Conservation (phyloP, 2,113 vertebrate species). For the Gymnorhina tibicen region DNA sequence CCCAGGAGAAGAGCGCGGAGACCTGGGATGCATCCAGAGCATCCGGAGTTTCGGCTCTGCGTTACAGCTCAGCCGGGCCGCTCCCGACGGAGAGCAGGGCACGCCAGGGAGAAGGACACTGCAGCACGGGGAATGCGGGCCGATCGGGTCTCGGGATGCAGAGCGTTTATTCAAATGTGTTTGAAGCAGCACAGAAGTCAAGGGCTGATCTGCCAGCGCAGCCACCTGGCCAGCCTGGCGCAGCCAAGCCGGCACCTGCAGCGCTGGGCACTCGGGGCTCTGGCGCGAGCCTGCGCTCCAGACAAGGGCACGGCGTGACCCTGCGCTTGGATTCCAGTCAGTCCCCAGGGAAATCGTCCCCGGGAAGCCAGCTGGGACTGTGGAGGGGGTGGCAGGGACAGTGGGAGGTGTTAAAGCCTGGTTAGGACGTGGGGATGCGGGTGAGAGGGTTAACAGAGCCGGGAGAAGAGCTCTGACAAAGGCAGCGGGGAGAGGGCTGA, state of each 20-base stretch:
- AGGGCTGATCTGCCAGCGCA: neutral
- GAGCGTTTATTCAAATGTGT: constrained; percentile 18
- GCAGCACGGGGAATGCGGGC: neutral
- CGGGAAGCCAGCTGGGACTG: neutral
- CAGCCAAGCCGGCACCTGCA: neutral
- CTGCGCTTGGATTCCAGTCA: neutral
- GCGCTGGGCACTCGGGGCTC: neutral
- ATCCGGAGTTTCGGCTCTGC: neutral
- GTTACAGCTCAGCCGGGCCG: neutral
- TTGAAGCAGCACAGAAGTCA: neutral
- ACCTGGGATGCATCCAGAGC: neutral
- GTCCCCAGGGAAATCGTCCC: neutral
- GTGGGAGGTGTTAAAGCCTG: neutral
- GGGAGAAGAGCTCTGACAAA: neutral
- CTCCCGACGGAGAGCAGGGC: neutral
- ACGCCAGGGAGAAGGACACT: constrained; percentile 11
- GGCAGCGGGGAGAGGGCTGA: neutral
- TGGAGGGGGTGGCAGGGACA: accelerated
- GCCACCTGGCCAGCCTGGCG: neutral
- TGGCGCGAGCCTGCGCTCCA: neutral
- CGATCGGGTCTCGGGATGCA: constrained; percentile 1
- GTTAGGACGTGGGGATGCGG: neutral
- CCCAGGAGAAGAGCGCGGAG: neutral
- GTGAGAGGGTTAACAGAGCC: neutral
- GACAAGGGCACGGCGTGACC: neutral